Base-by-base conservation (phyloP, 64 coral and sea anemone genomes). In the Catalaphyllia jardinei region DNA sequence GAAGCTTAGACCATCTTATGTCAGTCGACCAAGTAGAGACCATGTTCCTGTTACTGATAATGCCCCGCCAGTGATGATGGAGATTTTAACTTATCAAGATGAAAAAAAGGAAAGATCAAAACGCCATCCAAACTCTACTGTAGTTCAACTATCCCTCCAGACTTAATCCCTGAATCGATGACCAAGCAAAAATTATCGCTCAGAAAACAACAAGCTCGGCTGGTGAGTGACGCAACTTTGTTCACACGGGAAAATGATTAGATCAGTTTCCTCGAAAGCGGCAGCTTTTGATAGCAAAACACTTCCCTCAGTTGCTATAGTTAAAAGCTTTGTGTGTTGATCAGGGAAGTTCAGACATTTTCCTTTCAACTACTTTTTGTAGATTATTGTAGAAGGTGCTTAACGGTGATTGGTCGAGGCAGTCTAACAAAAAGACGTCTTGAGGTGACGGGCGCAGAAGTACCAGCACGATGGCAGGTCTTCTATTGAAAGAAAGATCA, bases 1-100 rank as follows among this genome's bases (percentile, higher is more conserved):
- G 82, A 33, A 97, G 76, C 74, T 93, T 97, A 6, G 95, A 91
- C 95, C 95, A 97, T 33, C 91, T 75, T 19, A 97, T 91, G 27
- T 97, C 95, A 2, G 88, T 91, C 29, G 91, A 86, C 95, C 91
- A 97, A 1, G 82, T 93, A 5, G 95, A 85, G n/a, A 65, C 42
- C 81, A 85, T 85, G 19, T n/a, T 69, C 22, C 1, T 11, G 10
- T 69, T 27, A 27, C 4, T 25, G 8, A 8, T 69, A n/a, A 25
- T 35, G 3, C 33, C 20, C 24, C 1, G 11, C 9, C 65, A 69
- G 11, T n/a, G 20, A 24, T 69, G 29, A 11, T 27, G 22, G 22
- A 69, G 65, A 69, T 27, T 69, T 69, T 11, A 24, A 69, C 10
- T 25, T 28, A 67, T n/a, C 9, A 10, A 7, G 6, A 10, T 39